These are phyloP conservation scores for Yponomeuta malinellus DNA, from an alignment of 2,888 invertebrate species.

Conservation along the genomic window DNA sequence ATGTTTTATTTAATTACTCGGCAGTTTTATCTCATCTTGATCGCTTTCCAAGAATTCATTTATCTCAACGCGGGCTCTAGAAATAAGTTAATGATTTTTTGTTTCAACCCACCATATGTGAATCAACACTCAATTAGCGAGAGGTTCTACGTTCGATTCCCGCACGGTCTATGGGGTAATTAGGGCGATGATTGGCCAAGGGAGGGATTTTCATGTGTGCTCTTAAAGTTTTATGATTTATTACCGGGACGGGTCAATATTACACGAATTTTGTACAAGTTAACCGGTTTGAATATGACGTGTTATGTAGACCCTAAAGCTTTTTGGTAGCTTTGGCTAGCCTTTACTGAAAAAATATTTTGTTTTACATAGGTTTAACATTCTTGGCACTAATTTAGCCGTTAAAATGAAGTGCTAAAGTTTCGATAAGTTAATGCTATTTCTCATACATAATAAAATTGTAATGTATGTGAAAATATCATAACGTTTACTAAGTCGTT, in stretches of 20 bases:
- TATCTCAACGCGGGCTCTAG: background rate
- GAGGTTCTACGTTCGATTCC: conserved; percentile 35
- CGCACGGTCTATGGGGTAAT: conserved; percentile 50
- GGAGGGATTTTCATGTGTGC: conserved; percentile 51
- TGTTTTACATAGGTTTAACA: too few species aligned
- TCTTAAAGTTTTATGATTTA: conserved; percentile 65
- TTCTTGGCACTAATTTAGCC: too few species aligned
- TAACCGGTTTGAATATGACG: conserved; percentile 34
- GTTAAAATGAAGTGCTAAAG: too few species aligned
- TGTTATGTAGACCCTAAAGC: conserved; percentile 22
- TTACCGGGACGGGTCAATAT: conserved; percentile 35
- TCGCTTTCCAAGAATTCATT: background rate
- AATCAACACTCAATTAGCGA: conserved; percentile 27
- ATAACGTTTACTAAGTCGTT: too few species aligned
- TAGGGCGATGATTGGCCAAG: conserved; percentile 58
- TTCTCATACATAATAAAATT: too few species aligned
- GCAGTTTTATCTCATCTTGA: background rate
- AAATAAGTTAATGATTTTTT: too few species aligned
- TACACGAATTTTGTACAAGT: conserved; percentile 18
- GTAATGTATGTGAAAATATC: too few species aligned
- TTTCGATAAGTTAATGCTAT: too few species aligned
- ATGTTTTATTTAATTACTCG: background rate
- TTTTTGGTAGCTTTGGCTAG: too few species aligned
- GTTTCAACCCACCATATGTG: too few species aligned
- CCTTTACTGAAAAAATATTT: too few species aligned